Base-by-base conservation (phyloP, 1,140 invertebrate species). In the Battus philenor region DNA sequence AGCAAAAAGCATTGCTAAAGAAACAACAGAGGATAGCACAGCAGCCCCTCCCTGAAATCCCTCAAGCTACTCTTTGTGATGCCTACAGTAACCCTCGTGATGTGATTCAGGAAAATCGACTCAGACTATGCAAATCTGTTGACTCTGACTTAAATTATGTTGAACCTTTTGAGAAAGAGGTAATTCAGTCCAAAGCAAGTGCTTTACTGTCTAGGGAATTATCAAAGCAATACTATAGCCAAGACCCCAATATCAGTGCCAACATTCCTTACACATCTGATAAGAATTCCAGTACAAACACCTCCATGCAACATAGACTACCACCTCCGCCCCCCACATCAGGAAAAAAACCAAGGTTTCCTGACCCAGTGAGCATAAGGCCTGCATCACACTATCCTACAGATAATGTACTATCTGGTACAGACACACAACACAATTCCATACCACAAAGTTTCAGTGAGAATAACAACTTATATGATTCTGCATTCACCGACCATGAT, bases 91-190 rank as follows among this genome's bases (percentile, higher is more conserved):
- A 85, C 36, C 81, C 81, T 4, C 47, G 68, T 26, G 81, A 85
- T 22, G 65, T 85, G 54, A 75, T 85, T 10, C 53, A 65, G 15
- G 69, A 82, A 12, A 80, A 70, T 48, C 59, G 65, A 20, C 44
- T 80, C 2, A 51, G 81, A 46, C 47, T 81, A 2, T 85, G 76
- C 43, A 82, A 85, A 54, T 85, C 81, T 48, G 81, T 85, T 39
- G 81, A 85, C 15, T 85, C 81, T 4, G 81, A 85, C 55, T 56
- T 85, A 16, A 77, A 85, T 54, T 85, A 85, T 70, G 81, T 85
- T 30, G 81, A 85, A 27, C 81, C 81, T 12, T 85, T 85, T 68
- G 78, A 85, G 45, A 82, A 82, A 45, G 81, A 85, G 34, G 62
- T 68, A 15, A 85, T 85, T 7, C 75, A 85, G 43, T 85, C 81